phyloP scores from a whole-genome alignment of 2,888 invertebrate genomes.

The Chrysolina haemoptera region DNA sequence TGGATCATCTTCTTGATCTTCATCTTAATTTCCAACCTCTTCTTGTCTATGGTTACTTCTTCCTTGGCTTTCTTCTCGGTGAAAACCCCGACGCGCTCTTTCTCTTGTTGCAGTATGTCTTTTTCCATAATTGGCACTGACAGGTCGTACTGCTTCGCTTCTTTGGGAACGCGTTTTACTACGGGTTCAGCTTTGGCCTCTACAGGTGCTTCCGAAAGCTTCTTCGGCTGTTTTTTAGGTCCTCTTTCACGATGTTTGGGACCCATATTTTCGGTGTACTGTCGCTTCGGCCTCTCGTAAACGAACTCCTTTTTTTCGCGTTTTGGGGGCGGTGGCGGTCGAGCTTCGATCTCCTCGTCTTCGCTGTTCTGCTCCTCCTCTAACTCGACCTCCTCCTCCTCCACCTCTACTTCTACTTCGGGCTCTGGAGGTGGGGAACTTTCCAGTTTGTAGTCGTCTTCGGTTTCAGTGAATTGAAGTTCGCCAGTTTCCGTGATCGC shows the following conservation, averaged over 20 bases:
- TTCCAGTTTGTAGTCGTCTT: slow-evolving; percentile 69
- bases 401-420: slow-evolving; percentile 56
- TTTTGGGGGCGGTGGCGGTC: slow-evolving; percentile 56
- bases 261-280: slow-evolving; percentile 63
- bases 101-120: slow-evolving; percentile 65
- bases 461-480: slow-evolving; percentile 66
- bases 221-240: slow-evolving; percentile 56
- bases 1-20: slow-evolving; percentile 62
- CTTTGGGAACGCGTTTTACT: slow-evolving; percentile 35
- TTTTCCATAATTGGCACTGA: slow-evolving; percentile 63
- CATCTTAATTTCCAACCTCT: slow-evolving; percentile 62
- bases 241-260: slow-evolving; percentile 64
- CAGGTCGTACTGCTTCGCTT: slow-evolving; percentile 59
- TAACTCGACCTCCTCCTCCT: slow-evolving; percentile 60
- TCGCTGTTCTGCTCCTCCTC: slow-evolving; percentile 63
- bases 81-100: slow-evolving; percentile 64
- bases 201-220: slow-evolving; percentile 32
- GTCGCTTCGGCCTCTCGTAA: slow-evolving; percentile 66
- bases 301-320: slow-evolving; percentile 61
- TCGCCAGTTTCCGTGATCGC: slow-evolving; percentile 66
- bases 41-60: slow-evolving; percentile 64
- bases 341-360: slow-evolving; percentile 57
- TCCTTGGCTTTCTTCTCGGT: slow-evolving; percentile 66
- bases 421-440: slow-evolving; percentile 54
- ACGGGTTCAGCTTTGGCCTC: slow-evolving; percentile 25